Conservation (phyloP, 1,140 invertebrate species). For the Temnothorax curvispinosus region DNA sequence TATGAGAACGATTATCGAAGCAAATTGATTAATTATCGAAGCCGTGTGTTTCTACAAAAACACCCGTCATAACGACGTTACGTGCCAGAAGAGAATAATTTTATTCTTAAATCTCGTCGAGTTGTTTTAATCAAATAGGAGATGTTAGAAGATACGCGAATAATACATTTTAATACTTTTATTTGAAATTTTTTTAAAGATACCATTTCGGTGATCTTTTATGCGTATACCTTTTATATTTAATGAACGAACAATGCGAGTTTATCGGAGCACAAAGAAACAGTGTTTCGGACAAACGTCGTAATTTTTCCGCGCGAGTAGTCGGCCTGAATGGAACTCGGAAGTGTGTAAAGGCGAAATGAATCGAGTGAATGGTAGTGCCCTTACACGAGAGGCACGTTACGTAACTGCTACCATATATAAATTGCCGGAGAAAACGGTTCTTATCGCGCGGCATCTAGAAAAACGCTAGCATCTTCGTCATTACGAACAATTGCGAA, state of each 20-base stretch:
- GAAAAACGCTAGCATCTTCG: background rate
- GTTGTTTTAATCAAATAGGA: background rate
- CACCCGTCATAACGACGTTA: too few species aligned
- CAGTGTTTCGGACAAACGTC: background rate
- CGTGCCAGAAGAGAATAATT: background rate
- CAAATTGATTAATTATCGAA: background rate
- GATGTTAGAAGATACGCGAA: too few species aligned
- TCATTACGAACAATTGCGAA: background rate
- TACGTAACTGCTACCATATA: constrained; percentile 27
- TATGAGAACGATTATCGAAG: background rate
- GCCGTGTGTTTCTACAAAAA: background rate
- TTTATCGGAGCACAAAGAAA: background rate
- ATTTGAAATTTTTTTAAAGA: background rate
- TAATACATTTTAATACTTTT: too few species aligned
- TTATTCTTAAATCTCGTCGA: background rate
- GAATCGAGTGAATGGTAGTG: constrained; percentile 6
- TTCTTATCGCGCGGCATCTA: background rate
- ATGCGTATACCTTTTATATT: background rate
- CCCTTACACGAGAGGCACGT: constrained; percentile 6
- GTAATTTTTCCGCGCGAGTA: background rate
- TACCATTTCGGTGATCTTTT: background rate
- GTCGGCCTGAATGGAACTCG: constrained; percentile 19
- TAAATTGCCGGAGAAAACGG: background rate
- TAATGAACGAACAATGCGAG: background rate
- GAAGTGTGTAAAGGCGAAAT: constrained; percentile 12